Percentiles rank a stretch among this genome's conserved stretches.
Conservation (phyloP, 2,113 vertebrate species). For the Bombycilla garrulus region DNA sequence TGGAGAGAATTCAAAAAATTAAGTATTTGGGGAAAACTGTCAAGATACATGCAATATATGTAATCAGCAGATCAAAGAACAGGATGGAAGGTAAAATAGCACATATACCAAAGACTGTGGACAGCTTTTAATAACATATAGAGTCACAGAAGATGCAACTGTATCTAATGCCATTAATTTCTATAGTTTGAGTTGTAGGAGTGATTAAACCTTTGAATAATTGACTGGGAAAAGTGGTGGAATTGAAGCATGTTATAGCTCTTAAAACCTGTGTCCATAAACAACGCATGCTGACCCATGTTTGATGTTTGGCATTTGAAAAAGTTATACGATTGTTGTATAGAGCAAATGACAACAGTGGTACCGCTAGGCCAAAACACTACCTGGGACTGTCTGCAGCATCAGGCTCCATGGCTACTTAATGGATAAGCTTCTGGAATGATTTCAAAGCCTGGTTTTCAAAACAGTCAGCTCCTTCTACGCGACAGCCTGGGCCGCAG, state of each 20-base stretch:
- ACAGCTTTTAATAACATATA: background rate
- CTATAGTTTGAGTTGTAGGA: background rate
- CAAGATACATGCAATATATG: background rate
- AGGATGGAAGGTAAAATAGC: background rate
- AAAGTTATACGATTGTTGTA: background rate
- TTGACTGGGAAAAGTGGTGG: background rate
- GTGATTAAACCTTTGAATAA: background rate
- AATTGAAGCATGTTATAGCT: background rate
- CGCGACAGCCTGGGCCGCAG: background rate
- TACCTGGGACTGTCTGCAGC: background rate
- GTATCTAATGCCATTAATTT: background rate
- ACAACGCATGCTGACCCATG: background rate
- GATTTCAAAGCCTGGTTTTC: background rate
- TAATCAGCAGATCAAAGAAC: background rate
- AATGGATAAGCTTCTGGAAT: background rate
- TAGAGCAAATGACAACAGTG: background rate
- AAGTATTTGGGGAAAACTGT: background rate
- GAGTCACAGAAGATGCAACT: background rate
- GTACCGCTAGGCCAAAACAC: background rate
- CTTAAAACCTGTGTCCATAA: background rate
- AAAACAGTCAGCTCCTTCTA: background rate
- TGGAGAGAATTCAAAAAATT: slow-evolving; percentile 7
- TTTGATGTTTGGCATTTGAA: background rate
- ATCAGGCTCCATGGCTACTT: background rate
- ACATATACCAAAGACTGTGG: background rate